Conservation (phyloP, 2,797 vertebrate species). For the Babyrousa celebensis region DNA sequence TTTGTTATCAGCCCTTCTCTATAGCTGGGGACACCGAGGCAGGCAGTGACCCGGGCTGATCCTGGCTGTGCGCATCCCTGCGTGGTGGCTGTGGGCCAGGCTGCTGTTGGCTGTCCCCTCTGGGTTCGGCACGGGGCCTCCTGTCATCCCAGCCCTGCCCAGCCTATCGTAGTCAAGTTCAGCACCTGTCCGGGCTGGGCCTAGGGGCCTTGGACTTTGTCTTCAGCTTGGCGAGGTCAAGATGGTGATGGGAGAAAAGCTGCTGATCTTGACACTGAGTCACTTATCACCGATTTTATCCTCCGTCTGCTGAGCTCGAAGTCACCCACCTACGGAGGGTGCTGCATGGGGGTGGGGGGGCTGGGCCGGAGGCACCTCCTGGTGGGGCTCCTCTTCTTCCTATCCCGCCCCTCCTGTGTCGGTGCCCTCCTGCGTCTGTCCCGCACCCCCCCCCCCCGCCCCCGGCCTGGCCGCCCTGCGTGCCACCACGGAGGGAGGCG, state of each 20-base stretch:
- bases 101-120: background rate
- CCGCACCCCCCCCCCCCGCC: rapidly evolving
- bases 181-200: background rate
- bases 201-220: background rate
- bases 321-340: background rate
- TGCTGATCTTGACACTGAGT: background rate
- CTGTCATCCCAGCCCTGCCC: background rate
- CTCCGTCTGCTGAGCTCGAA: rapidly evolving
- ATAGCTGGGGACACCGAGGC: background rate
- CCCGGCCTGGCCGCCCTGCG: background rate
- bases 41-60: rapidly evolving
- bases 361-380: rapidly evolving
- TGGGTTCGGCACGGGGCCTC: background rate
- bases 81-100: rapidly evolving
- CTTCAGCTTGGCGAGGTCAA: background rate
- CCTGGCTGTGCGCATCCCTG: background rate
- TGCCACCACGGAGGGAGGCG: background rate
- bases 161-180: too few relatives aligned
- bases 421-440: background rate
- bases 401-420: rapidly evolving
- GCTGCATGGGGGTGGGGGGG: background rate
- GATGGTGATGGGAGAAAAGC: too few relatives aligned
- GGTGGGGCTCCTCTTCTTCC: background rate
- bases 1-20: background rate
- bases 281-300: background rate